These are phyloP conservation scores for Meloidogyne floridensis DNA, from an alignment of 1,140 invertebrate genomes.

Conservation along the genomic window DNA sequence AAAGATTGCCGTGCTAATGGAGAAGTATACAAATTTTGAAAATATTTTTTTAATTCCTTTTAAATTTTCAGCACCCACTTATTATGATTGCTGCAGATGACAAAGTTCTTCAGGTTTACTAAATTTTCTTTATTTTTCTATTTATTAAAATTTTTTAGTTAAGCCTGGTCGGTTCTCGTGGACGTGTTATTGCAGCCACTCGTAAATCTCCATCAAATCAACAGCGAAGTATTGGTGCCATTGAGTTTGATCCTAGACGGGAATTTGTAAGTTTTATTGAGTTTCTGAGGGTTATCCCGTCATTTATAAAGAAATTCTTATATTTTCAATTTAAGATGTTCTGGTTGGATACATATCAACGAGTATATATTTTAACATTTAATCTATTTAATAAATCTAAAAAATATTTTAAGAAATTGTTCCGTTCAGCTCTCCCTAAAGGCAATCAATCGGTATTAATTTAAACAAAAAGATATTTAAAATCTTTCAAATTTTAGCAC, in stretches of 20 bases:
- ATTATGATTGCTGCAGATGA: constrained; percentile 61
- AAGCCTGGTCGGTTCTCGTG: constrained; percentile 43
- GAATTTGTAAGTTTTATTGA: constrained; percentile 34
- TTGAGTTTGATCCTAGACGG: constrained; percentile 59
- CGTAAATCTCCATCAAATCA: constrained; percentile 23
- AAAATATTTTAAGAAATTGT: constrained; percentile 35
- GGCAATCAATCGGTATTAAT: constrained; percentile 57
- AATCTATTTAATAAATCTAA: neutral
- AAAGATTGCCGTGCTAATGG: constrained; percentile 66
- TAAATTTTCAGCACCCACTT: constrained; percentile 42
- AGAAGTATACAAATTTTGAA: neutral
- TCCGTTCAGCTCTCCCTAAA: constrained; percentile 56
- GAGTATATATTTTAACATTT: neutral
- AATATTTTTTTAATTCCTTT: neutral
- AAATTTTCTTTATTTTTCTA: neutral
- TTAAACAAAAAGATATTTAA: neutral
- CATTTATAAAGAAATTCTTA: too few species aligned
- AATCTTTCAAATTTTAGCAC: constrained; percentile 35
- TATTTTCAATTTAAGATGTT: constrained; percentile 47
- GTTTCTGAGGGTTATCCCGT: too few species aligned
- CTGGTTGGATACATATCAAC: constrained; percentile 57
- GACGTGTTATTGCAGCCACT: constrained; percentile 58
- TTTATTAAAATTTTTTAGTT: neutral
- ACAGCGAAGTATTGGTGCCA: constrained; percentile 55
- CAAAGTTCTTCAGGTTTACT: constrained; percentile 52